Evolutionary conservation across 2,888 invertebrate genomes (phyloP).

Genomic region (Idaea aversata): DNA sequence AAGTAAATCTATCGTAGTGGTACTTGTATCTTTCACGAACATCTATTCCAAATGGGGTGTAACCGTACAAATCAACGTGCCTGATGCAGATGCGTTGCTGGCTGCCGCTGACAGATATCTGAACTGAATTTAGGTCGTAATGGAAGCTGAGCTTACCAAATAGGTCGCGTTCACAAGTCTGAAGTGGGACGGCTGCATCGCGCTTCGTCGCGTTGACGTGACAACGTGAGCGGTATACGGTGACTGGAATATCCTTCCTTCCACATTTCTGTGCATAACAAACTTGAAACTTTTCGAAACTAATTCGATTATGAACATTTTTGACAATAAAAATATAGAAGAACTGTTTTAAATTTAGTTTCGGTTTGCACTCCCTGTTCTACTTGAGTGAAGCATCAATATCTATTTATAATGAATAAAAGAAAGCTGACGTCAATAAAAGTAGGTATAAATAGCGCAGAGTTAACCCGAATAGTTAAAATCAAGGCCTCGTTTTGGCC

Average conservation of each 20-base stretch:
- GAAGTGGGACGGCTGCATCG: slow-evolving; percentile 24
- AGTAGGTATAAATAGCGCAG: background rate
- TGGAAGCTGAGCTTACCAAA: slow-evolving; percentile 42
- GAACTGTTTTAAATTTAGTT: background rate
- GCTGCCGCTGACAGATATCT: slow-evolving; percentile 49
- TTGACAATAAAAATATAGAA: background rate
- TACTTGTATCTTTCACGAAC: slow-evolving; percentile 10
- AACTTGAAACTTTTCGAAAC: background rate
- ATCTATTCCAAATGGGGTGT: slow-evolving; percentile 43
- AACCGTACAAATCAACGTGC: slow-evolving; percentile 45
- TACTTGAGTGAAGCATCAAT: background rate
- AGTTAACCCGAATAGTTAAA: slow-evolving; percentile 6
- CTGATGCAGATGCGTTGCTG: slow-evolving; percentile 44
- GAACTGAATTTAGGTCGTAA: slow-evolving; percentile 50
- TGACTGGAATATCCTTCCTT: background rate
- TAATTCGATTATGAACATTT: background rate
- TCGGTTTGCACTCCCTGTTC: background rate
- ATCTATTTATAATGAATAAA: background rate
- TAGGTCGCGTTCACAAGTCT: slow-evolving; percentile 40
- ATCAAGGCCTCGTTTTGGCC: slow-evolving; percentile 28
- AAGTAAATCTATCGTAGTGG: slow-evolving; percentile 5
- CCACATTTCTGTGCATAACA: background rate
- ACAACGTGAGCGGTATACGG: background rate
- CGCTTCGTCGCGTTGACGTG: slow-evolving; percentile 14
- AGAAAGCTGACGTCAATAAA: background rate